These are phyloP conservation scores for Taphrorychus bicolor DNA, from an alignment of 2,888 invertebrate species.

Conservation along the genomic window DNA sequence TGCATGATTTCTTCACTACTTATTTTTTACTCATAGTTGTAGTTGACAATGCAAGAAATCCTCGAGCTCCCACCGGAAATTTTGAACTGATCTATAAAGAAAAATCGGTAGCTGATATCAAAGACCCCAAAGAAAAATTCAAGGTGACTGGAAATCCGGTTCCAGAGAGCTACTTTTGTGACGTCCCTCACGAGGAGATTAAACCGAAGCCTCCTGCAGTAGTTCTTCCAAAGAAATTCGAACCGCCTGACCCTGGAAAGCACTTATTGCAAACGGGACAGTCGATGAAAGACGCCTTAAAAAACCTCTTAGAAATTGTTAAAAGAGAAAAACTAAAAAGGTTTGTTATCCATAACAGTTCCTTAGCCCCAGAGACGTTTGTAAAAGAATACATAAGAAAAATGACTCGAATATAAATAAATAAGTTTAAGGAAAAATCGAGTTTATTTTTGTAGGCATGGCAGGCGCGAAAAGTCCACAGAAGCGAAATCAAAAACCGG, in stretches of 20 bases:
- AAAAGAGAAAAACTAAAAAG: conserved; percentile 42
- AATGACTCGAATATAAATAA: not conserved
- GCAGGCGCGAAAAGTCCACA: conserved; percentile 22
- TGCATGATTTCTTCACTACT: not conserved
- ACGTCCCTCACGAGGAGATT: conserved; percentile 12
- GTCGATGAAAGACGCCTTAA: conserved; percentile 43
- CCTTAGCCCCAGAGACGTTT: not conserved
- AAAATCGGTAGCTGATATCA: conserved; percentile 8
- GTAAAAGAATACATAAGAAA: not conserved
- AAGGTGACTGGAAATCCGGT: conserved; percentile 38
- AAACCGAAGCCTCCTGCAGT: not conserved
- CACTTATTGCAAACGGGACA: conserved; percentile 27
- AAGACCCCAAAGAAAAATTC: conserved; percentile 10
- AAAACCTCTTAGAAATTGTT: conserved; percentile 45
- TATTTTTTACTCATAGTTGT: conserved; percentile 66
- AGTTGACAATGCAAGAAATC: conserved; percentile 60
- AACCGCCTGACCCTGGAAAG: conserved; percentile 22
- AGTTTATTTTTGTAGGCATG: conserved; percentile 19
- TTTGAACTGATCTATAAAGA: conserved; percentile 61
- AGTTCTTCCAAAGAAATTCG: conserved; percentile 5
- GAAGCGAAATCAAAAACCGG: conserved; percentile 8
- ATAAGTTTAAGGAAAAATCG: not conserved
- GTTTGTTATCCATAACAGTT: conserved; percentile 17
- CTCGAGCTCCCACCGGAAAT: conserved; percentile 63
- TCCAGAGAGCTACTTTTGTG: conserved; percentile 42